Conservation (phyloP, 2,113 vertebrate species). For the Mungos mungo region DNA sequence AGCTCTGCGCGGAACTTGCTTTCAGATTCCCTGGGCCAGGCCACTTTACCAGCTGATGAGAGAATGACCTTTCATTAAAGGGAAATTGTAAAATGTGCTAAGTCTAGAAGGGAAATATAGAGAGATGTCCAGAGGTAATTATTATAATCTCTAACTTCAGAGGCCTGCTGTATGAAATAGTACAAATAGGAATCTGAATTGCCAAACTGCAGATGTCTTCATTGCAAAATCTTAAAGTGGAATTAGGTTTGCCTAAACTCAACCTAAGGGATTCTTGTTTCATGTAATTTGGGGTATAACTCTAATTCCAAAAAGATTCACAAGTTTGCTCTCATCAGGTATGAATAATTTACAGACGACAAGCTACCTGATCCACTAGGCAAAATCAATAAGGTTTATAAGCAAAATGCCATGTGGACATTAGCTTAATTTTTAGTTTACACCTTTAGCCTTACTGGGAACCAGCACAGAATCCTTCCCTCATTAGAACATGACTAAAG, state of each 20-base stretch:
- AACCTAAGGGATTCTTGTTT: not conserved
- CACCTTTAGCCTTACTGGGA: not conserved
- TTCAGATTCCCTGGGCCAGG: constrained; percentile 30
- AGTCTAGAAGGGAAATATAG: constrained; percentile 1
- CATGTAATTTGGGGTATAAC: not conserved
- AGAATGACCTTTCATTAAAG: not conserved
- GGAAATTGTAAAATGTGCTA: constrained; percentile 20
- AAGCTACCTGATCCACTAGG: not conserved
- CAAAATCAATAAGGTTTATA: not conserved
- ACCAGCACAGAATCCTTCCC: not conserved
- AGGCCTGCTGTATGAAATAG: constrained; percentile 20
- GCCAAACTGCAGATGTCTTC: not conserved
- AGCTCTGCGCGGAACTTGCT: constrained; percentile 1
- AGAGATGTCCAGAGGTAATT: not conserved
- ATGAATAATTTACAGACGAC: not conserved
- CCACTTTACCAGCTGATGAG: not conserved
- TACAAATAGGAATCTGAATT: not conserved
- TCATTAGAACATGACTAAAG: not conserved
- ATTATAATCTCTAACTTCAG: not conserved
- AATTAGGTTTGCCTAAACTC: not conserved
- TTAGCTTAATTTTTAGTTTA: constrained; percentile 29
- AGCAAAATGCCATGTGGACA: not conserved
- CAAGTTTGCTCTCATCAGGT: not conserved
- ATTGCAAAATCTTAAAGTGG: not conserved
- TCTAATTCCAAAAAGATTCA: not conserved